phyloP scores from a whole-genome alignment of 2,888 invertebrate genomes.

The Dione juno region DNA sequence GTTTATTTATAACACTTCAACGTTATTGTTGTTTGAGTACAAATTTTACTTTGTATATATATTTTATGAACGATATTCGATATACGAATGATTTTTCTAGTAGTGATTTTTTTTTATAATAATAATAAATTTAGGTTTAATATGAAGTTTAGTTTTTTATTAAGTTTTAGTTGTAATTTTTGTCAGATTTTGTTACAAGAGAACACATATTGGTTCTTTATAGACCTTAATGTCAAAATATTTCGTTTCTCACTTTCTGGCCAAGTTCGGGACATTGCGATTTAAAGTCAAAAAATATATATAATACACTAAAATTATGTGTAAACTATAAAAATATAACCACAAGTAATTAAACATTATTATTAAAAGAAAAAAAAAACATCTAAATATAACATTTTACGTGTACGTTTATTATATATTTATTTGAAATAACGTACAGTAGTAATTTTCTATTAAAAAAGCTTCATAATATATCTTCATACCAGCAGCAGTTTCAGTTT shows the following conservation, averaged over 20 bases:
- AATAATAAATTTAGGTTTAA: too few species aligned
- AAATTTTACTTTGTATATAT: not conserved
- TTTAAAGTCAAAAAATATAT: too few species aligned
- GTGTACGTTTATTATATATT: not conserved
- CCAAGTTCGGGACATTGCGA: too few species aligned
- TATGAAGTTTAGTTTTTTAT: too few species aligned
- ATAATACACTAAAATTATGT: too few species aligned
- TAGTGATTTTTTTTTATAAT: not conserved
- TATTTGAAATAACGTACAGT: not conserved
- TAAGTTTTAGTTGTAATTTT: too few species aligned
- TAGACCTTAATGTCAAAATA: too few species aligned
- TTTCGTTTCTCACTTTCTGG: too few species aligned
- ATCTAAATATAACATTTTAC: not conserved
- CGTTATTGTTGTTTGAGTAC: constrained; percentile 34
- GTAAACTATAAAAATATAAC: too few species aligned
- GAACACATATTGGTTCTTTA: too few species aligned
- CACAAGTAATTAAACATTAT: too few species aligned
- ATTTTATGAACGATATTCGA: not conserved
- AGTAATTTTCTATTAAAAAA: constrained; percentile 45
- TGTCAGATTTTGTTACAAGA: too few species aligned
- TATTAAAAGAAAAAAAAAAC: not conserved
- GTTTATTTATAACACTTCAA: constrained; percentile 38
- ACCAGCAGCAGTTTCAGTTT: constrained; percentile 64
- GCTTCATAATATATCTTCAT: constrained; percentile 48
- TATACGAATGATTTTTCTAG: not conserved